A percentile compares a stretch with the other conserved stretches of the same genome.
Conservation (phyloP, 2,113 vertebrate species). For the Clinocottus analis region DNA sequence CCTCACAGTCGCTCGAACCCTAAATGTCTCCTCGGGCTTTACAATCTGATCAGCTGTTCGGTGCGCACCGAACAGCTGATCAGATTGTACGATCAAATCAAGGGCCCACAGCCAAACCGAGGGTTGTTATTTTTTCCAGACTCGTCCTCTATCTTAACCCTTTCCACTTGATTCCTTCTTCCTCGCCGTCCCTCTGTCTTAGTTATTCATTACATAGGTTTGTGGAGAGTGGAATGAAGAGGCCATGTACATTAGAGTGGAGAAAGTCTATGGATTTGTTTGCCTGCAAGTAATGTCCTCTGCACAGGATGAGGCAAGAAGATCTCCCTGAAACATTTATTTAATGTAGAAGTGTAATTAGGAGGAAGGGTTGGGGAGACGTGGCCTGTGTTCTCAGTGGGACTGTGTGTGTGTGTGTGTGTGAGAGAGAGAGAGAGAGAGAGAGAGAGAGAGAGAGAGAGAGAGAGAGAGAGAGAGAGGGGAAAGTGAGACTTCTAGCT, state of each 20-base stretch:
- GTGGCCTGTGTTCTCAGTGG: constrained; percentile 28
- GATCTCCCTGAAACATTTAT: constrained; percentile 70
- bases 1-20: no score
- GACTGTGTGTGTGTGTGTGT: constrained; percentile 39
- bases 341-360: constrained; percentile 72
- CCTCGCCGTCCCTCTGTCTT: background rate
- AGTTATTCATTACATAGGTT: constrained; percentile 27
- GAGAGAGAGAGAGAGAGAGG: background rate
- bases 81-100: no score
- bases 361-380: constrained; percentile 10
- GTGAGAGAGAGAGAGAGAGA: background rate
- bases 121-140: background rate
- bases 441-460: no score
- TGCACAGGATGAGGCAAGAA: constrained; percentile 39
- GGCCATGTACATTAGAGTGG: constrained; percentile 17
- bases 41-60: no score
- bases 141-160: constrained; percentile 2
- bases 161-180: background rate
- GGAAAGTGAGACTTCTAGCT: constrained; percentile 41
- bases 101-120: no score
- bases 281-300: constrained; percentile 33
- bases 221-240: background rate
- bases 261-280: constrained; percentile 41
- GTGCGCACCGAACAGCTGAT: no score
- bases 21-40: no score